Conservation (phyloP, 53 echinoderm and acorn worm genomes). For the Stichopus horrens region DNA sequence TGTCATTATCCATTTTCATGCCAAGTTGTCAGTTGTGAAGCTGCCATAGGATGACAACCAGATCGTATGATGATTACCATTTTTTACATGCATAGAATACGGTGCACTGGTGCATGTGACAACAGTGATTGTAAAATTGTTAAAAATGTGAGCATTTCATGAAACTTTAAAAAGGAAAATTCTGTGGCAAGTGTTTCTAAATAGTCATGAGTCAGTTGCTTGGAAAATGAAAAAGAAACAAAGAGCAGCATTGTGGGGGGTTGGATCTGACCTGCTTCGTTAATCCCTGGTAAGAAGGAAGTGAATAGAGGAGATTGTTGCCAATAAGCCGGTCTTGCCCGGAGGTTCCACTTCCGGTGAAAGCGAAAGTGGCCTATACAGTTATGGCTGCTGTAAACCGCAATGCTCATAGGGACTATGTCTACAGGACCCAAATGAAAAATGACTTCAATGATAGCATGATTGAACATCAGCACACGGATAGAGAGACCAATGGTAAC, state of each 20-base stretch:
- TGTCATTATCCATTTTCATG: too few species aligned
- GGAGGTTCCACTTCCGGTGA: slow-evolving; percentile 11
- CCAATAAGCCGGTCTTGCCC: slow-evolving; percentile 9
- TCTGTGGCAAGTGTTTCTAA: neutral
- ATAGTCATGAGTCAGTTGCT: neutral
- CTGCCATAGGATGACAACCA: too few species aligned
- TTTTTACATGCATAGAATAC: too few species aligned
- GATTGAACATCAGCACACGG: slow-evolving; percentile 19
- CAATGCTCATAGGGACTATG: slow-evolving; percentile 58
- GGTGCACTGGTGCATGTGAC: too few species aligned
- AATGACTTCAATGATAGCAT: slow-evolving; percentile 22
- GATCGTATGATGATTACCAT: too few species aligned
- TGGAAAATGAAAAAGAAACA: slow-evolving; percentile 2
- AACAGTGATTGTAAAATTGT: neutral
- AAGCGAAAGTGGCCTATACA: neutral
- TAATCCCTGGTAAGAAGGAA: slow-evolving; percentile 14
- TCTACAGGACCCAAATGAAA: slow-evolving; percentile 41
- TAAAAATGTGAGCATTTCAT: slow-evolving; percentile 25
- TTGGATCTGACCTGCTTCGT: slow-evolving; percentile 19
- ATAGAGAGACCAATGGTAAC: slow-evolving; percentile 34
- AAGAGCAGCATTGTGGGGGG: neutral
- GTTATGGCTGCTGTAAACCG: slow-evolving; percentile 60
- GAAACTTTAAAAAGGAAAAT: neutral
- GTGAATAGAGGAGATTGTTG: neutral
- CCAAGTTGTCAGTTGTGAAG: too few species aligned